Base-by-base conservation (phyloP, 2,888 invertebrate species). In the Buathra laborator region DNA sequence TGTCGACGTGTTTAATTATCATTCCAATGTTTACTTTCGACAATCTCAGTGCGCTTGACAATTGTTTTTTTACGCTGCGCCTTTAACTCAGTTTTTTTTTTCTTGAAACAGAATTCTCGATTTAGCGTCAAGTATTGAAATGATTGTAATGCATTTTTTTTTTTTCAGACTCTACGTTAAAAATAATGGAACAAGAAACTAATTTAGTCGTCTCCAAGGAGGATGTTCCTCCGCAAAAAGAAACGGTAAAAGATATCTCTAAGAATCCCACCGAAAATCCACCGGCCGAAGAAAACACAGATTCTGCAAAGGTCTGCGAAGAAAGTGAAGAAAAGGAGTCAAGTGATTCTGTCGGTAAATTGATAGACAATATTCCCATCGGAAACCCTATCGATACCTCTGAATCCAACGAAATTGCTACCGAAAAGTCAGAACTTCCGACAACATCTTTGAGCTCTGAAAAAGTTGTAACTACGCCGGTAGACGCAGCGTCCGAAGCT, bases 141-240 rank as follows among this genome's bases (percentile, higher is more conserved):
- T 14, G 0, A n/a, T 14, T 7, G 16, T 3, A 32, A 29, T 24
- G 24, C 2, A 59, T 14, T 29, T 2, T 43, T 7, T 53, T 43
- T 43, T 79, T 85, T 71, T 29, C 78, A 82, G 81, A 32, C 29
- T 77, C n/a, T 24, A 43, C 32, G n/a, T 46, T 7, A 51, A 44
- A 59, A 19, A 48, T 5, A 24, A 85, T 85, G 85, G 85, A 85
- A 24, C 72, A 75, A 76, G 85, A 71, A 75, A 66, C 6, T 0
- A 56, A 79, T 43, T 32, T 51, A 12, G 14, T 44, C 12, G 59
- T 10, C 14, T n/a, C 16, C 19, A 72, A 76, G 48, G 72, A 83
- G 10, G 59, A 46, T 10, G 16, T 59, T 70, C 62, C 67, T 68
- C 9, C 76, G 24, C 62, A 5, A 19, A 72, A 68, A 29, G 64